Evolutionary conservation across 2,113 vertebrate species (phyloP), one percentile per base, ranked within the genome.

Genomic region (Thunnus thynnus): DNA sequence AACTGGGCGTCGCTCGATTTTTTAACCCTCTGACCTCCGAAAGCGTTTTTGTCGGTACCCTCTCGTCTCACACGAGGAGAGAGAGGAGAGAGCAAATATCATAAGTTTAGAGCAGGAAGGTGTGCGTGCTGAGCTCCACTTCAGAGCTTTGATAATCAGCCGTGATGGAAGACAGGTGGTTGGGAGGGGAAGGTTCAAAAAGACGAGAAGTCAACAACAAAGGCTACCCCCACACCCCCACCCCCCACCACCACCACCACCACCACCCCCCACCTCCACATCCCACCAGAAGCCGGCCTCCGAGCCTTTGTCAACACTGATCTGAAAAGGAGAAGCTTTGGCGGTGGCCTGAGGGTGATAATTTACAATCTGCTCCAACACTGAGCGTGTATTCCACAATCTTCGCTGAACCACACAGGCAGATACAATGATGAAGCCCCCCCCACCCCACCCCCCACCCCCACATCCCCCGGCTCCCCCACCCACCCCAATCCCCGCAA

Each of bases 141-240:
- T 54, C 51, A 65, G 71, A 65, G 64, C 64, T 88, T 87, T 90
- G 79, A 78, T 78, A 67, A 81, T 90, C 17, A 18, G 65, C 68
- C 54, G 47, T 72, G 80, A 83, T 91, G 84, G 73, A 58, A 58
- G 85, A 72, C 84, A 90, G 86, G 89, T 87, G 80, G 82, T 27
- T 73, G 77, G 81, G 74, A 84, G 74, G 79, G 78, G 36, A 72
- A 11, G 22, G 60, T 83, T 88, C 56, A 81, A 86, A 91, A 88
- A 90, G 63, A 80, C 36, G 54, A 78, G 71, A 80, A 87, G 83
- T 83, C 87, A 85, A 87, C 85, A 91, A 90, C 87, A 93, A 91
- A 90, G 77, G 55, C 51, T 41, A 20, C 17, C 3, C 64, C 70
- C 46, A 30, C 32, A 62, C n/a, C 18, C 47, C 44, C 41, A 36